Evolutionary conservation across 2,888 invertebrate genomes (phyloP), one percentile per base, ranked within the genome.

Genomic region (Chaetogeoica ovagalla): DNA sequence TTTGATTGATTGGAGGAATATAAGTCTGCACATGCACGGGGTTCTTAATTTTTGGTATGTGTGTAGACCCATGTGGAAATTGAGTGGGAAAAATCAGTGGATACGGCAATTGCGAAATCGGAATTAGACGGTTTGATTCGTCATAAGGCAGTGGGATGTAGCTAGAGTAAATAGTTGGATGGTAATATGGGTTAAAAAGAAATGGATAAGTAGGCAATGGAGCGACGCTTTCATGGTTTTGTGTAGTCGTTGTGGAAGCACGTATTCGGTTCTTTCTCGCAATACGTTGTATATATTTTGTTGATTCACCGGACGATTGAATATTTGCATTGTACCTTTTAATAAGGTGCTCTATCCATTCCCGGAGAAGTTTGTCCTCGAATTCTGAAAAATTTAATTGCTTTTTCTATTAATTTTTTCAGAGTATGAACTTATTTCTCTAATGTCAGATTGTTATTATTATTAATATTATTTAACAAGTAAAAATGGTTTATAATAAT

Each of bases 221-320:
- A 2, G 43, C 30, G 30, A 48, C 23, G 59, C 59, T 43, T 30
- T 17, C n/a, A 17, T 48, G 23, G 11, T 57, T 57, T 30, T 11
- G 23, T 13, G 23, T 9, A 13, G 59, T 59, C 19, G 9, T 43
- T 8, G 23, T 55, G 3, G 57, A 43, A 66, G 57, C 13, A 23
- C 59, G 59, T n/a, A 57, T 68, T n/a, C 59, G 13, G 11, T 19
- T 59, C 5, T 59, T 76, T 4, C 68, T 76, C 3, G 66, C 66
- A 39, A 76, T 76, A 2, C 75, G 75, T 39, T 76, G 75, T 68
- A 76, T 76, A 30, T 76, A 39, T 43, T 39, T 66, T 39, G 57
- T 66, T 21, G 57, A n/a, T 0, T 19, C 7, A 1, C 23, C 59
- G 15, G 75, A 30, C 19, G 68, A 55, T 9, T 68, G 68, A 5